Base-by-base conservation (phyloP, 2,113 vertebrate species). In the Serinus canaria region DNA sequence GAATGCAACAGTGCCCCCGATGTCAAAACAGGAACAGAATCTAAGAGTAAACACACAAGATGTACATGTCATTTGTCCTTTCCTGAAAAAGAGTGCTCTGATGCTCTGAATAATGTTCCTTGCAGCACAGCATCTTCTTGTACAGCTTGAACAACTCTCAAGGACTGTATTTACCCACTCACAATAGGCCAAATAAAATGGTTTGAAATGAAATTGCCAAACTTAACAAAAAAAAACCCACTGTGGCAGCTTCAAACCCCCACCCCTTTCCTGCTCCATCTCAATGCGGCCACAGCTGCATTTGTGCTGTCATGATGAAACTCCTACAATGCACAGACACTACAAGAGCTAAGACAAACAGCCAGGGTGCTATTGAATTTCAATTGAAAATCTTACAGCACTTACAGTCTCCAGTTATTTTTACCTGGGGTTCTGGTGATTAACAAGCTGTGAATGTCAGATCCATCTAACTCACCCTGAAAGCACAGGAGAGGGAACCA, bases 361-460 rank as follows among this genome's bases (percentile, higher is more conserved):
- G 67, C 66, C 82, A 92, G 88, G 46, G 67, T 55, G 59, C 94
- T 95, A 94, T 89, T 91, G 95, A 89, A 41, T 53, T 64, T 90
- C 93, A 84, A 55, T 17, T 90, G 92, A 95, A 96, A 97, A 75
- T 80, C 72, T 83, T 92, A 60, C 58, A 92, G 78, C 87, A 85
- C 83, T 94, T 60, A 35, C 87, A 96, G 67, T 56, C 60, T 82
- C 77, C 55, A 67, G 53, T 88, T 93, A 84, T 92, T 97, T 72
- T 96, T 95, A 95, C 89, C 90, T 87, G 67, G 74, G 85, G 87
- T 87, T 94, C 90, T 92, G 60, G 81, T 93, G 83, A 95, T 87
- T 96, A 94, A 94, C 81, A 94, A 95, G 78, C 79, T 92, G 86
- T 92, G 92, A 95, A 87, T 86, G 91, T 83, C 87, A 87, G 87